Evolutionary conservation across 1,140 invertebrate genomes (phyloP).

Genomic region (Hydropsyche tenuis): DNA sequence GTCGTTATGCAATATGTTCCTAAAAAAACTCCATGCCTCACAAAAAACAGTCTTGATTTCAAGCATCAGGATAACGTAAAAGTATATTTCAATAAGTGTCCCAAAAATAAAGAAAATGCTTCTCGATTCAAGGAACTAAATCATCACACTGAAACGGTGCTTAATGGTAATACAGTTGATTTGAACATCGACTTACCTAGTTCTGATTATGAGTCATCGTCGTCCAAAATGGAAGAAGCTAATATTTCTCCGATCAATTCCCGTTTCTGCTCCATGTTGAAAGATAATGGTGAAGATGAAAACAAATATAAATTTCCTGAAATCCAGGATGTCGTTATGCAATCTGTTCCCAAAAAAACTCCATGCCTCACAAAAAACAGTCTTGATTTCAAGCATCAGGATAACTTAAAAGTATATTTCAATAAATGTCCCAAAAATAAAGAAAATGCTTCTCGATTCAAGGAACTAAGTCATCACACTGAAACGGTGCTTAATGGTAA

Average conservation of each 20-base stretch:
- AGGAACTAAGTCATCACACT: not conserved
- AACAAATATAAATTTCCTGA: not conserved
- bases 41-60: constrained; percentile 28
- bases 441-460: constrained; percentile 16
- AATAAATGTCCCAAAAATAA: not conserved
- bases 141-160: not conserved
- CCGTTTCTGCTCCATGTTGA: constrained; percentile 33
- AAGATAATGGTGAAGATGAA: constrained; percentile 28
- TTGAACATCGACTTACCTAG: not conserved
- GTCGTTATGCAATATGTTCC: not conserved
- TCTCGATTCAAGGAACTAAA: not conserved
- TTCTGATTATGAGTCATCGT: not conserved
- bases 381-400: constrained; percentile 22
- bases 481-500: not conserved
- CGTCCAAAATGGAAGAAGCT: constrained; percentile 10
- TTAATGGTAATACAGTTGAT: not conserved
- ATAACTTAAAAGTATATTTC: not conserved
- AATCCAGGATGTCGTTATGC: not conserved
- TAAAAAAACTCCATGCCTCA: not conserved
- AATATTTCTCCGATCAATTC: not conserved
- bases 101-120: constrained; percentile 11
- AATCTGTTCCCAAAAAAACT: not conserved
- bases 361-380: not conserved
- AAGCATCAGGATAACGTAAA: not conserved
- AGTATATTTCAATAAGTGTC: not conserved